Conservation (phyloP, 2,888 invertebrate genomes). For the Drymonia ruficornis region DNA sequence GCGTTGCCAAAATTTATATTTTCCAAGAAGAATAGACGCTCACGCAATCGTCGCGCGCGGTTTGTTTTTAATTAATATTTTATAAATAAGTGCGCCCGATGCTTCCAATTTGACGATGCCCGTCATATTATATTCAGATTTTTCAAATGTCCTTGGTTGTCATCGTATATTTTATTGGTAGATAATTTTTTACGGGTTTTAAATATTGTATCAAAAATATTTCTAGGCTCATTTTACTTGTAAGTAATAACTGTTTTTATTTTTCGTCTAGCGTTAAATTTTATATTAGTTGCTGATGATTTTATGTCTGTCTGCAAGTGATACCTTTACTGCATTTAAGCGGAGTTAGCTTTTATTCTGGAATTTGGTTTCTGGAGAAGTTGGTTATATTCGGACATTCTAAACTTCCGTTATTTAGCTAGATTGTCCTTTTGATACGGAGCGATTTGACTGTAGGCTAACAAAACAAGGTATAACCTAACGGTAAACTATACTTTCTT, state of each 20-base stretch:
- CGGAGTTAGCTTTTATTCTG: no score
- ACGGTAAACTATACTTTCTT: no score
- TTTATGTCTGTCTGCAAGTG: neutral
- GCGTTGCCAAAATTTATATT: slow-evolving; percentile 24
- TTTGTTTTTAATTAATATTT: slow-evolving; percentile 39
- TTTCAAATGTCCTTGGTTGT: neutral
- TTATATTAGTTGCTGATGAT: neutral
- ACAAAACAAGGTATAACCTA: no score
- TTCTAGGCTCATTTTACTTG: neutral
- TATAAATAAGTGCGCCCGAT: slow-evolving; percentile 5
- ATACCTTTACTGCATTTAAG: neutral
- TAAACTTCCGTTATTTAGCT: no score
- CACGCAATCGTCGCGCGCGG: slow-evolving; percentile 17
- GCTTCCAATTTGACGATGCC: neutral
- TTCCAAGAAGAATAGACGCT: slow-evolving; percentile 29
- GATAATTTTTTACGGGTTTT: neutral
- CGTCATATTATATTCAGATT: slow-evolving; percentile 4
- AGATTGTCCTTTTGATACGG: no score
- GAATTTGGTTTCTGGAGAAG: no score
- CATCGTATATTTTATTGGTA: neutral
- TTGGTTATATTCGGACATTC: no score
- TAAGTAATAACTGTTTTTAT: neutral
- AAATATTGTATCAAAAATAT: neutral
- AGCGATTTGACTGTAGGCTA: no score
- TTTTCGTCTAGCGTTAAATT: no score